Conservation (phyloP, 2,797 vertebrate species). For the Diglossa cyanea region DNA sequence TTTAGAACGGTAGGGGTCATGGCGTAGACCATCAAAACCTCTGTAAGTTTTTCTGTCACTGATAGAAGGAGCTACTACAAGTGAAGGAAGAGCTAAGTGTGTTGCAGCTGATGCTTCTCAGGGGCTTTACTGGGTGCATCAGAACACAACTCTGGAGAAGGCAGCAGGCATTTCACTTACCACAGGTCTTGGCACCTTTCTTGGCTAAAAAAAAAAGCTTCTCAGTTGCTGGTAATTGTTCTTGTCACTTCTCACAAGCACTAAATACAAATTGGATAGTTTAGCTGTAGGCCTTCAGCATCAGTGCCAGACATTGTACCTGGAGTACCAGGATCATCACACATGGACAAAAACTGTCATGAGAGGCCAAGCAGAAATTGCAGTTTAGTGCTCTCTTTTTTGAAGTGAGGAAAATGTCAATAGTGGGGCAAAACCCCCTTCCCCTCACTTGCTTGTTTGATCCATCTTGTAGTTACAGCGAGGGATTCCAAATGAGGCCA, state of each 20-base stretch:
- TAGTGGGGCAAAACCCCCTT: fast-evolving
- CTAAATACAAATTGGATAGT: background rate
- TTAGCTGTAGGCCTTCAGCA: background rate
- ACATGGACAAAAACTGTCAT: background rate
- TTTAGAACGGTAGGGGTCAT: background rate
- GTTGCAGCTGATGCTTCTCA: background rate
- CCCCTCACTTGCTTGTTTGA: background rate
- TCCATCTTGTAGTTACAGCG: fast-evolving
- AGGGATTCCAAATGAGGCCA: background rate
- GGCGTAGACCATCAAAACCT: background rate
- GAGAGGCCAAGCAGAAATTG: background rate
- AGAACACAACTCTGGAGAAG: background rate
- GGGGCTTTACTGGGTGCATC: background rate
- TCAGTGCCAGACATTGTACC: fast-evolving
- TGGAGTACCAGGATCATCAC: background rate
- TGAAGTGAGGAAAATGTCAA: background rate
- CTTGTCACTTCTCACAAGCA: background rate
- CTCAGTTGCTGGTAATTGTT: background rate
- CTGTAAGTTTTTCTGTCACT: background rate
- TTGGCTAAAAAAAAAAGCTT: background rate
- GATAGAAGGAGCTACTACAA: background rate
- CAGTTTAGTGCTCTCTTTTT: background rate
- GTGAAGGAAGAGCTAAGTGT: background rate
- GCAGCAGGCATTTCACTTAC: background rate
- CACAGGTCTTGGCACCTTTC: background rate